Conservation (phyloP, 2,113 vertebrate genomes). For the Chamaea fasciata region DNA sequence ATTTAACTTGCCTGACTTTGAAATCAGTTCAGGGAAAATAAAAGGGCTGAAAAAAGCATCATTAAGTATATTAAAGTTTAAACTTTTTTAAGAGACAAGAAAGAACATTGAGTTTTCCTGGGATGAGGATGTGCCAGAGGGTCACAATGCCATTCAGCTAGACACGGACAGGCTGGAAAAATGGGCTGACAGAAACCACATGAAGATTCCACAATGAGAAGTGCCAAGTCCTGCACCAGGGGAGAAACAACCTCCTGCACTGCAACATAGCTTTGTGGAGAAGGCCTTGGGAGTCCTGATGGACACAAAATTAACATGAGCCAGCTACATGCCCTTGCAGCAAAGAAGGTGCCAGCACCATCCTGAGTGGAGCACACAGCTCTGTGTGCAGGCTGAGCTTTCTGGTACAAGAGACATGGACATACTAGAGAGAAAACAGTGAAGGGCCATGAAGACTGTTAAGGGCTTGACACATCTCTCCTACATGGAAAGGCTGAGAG, state of each 20-base stretch:
- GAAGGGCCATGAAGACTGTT: not conserved
- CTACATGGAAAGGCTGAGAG: not conserved
- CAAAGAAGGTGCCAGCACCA: not conserved
- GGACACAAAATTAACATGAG: not conserved
- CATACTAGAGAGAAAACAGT: not conserved
- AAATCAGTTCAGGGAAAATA: slow-evolving; percentile 8
- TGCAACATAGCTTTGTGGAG: not conserved
- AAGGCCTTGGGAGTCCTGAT: not conserved
- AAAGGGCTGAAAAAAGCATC: not conserved
- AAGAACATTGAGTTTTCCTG: not conserved
- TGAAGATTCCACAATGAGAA: not conserved
- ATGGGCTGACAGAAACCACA: not conserved
- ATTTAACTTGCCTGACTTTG: slow-evolving; percentile 4
- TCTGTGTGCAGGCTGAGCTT: not conserved
- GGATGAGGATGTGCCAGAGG: not conserved
- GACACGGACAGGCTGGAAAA: not conserved
- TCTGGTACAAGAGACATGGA: not conserved
- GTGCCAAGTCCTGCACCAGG: not conserved
- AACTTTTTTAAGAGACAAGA: not conserved
- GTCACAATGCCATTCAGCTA: not conserved
- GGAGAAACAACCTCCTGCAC: not conserved
- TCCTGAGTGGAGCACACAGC: not conserved
- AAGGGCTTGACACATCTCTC: not conserved
- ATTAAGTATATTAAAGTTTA: slow-evolving; percentile 5
- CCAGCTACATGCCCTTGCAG: not conserved